Evolutionary conservation across 64 coral and sea anemone genomes (phyloP), one percentile per base, ranked within the genome.

Genomic region (Porites lutea): DNA sequence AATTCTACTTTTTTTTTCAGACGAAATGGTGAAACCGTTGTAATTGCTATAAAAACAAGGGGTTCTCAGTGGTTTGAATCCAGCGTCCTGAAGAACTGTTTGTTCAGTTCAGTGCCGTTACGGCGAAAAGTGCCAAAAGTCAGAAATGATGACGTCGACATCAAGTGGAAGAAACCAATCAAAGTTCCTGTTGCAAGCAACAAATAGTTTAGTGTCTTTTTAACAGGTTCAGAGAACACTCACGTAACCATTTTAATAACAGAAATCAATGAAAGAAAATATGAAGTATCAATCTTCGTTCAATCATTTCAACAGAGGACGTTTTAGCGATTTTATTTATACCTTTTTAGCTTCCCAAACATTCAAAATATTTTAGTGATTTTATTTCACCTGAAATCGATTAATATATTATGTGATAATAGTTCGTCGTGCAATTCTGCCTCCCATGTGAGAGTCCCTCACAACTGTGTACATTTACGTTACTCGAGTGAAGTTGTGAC

Each of bases 1-100:
- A 15, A 6, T 62, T 8, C 66, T 18, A 2, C 2, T 14, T 37
- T 15, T 11, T 68, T 10, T 84, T 76, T 51, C 16, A 84, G 81
- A 84, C 4, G 81, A 84, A 60, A 21, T 68, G 81, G 81, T 84
- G 13, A 84, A 84, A 84, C 81, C 81, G 59, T n/a, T 69, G 47
- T 84, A 84, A 66, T 23, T 3, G 46, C 81, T 7, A 69, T 16
- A 15, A 84, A 12, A 51, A 23, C 63, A 19, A 47, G 63, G 48
- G 48, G 1, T 68, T 68, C 10, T 22, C 44, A 3, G 9, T 0
- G 3, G 19, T 82, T 59, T 79, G 52, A 54, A 57, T 58, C 21
- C 19, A 43, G 52, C 51, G 27, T 79, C 0, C 57, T 81, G 22
- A 23, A 81, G 45, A 47, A 18, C 78, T 23, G 55, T 6, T 68